Conservation (phyloP, 2,888 invertebrate genomes). For the Trypoxylon attenuatum region DNA sequence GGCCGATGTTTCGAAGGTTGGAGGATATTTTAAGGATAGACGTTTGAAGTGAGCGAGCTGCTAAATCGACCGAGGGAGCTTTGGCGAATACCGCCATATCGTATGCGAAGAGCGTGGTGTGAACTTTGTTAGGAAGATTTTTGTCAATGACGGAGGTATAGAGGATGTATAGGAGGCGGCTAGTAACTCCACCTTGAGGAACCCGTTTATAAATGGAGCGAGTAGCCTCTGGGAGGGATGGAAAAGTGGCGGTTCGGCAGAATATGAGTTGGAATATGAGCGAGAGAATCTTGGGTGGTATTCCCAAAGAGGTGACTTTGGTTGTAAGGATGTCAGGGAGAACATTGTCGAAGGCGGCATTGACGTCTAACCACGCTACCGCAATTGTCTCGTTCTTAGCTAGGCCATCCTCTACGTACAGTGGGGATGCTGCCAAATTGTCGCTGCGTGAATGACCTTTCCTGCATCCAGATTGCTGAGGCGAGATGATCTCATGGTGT, state of each 20-base stretch:
- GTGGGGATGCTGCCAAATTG: background rate
- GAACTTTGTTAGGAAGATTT: background rate
- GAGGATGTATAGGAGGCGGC: background rate
- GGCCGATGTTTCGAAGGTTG: background rate
- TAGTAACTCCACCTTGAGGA: slow-evolving; percentile 1
- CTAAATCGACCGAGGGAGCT: no score
- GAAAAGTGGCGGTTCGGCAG: background rate
- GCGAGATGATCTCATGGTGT: background rate
- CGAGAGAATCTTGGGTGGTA: background rate
- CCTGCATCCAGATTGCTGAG: background rate
- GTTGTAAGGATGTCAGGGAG: background rate
- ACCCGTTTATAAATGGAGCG: background rate
- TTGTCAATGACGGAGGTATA: background rate
- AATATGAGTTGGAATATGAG: background rate
- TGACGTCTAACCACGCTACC: background rate
- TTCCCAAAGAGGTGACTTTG: background rate
- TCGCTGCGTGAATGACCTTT: background rate
- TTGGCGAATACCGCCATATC: slow-evolving; percentile 1
- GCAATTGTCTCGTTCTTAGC: background rate
- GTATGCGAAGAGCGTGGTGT: background rate
- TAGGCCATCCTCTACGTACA: background rate
- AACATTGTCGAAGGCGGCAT: slow-evolving; percentile 2
- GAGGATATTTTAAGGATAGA: no score
- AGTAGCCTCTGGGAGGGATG: background rate
- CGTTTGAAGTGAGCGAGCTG: no score